Percentiles rank a stretch among this genome's conserved stretches.
Evolutionary conservation across 1,140 invertebrate species (phyloP).

Genomic region (Gerris buenoi): DNA sequence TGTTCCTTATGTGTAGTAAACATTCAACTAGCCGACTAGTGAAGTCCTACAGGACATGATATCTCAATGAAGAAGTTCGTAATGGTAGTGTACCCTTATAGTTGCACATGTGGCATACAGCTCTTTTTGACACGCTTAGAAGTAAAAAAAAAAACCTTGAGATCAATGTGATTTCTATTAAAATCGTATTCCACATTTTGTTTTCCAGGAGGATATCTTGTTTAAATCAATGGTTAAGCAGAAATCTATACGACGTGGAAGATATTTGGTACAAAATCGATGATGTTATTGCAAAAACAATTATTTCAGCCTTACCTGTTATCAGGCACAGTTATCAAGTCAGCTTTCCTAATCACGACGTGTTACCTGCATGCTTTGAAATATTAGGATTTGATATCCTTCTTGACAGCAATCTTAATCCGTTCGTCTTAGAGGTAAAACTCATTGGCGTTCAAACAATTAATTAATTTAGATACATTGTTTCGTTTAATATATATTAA

Average conservation of each 20-base stretch:
- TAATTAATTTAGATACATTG: background rate
- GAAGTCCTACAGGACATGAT: too few relatives aligned
- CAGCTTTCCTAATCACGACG: slow-evolving; percentile 71
- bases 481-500: background rate
- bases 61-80: too few relatives aligned
- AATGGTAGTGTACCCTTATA: too few relatives aligned
- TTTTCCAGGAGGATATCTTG: slow-evolving; percentile 21
- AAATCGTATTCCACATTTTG: too few relatives aligned
- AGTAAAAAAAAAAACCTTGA: too few relatives aligned
- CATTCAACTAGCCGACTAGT: too few relatives aligned
- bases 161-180: too few relatives aligned
- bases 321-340: slow-evolving; percentile 76
- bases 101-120: too few relatives aligned
- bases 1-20: too few relatives aligned
- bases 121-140: too few relatives aligned
- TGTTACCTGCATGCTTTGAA: slow-evolving; percentile 75
- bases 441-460: background rate
- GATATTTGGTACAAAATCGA: slow-evolving; percentile 69
- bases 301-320: slow-evolving; percentile 67
- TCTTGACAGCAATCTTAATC: slow-evolving; percentile 68
- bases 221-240: slow-evolving; percentile 10
- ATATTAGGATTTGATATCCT: slow-evolving; percentile 77
- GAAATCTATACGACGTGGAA: slow-evolving; percentile 45
- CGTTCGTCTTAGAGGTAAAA: slow-evolving; percentile 64
- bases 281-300: slow-evolving; percentile 78